Evolutionary conservation across 2,888 invertebrate species (phyloP), one percentile per base, ranked within the genome.

Genomic region (Limnephilus auricula): DNA sequence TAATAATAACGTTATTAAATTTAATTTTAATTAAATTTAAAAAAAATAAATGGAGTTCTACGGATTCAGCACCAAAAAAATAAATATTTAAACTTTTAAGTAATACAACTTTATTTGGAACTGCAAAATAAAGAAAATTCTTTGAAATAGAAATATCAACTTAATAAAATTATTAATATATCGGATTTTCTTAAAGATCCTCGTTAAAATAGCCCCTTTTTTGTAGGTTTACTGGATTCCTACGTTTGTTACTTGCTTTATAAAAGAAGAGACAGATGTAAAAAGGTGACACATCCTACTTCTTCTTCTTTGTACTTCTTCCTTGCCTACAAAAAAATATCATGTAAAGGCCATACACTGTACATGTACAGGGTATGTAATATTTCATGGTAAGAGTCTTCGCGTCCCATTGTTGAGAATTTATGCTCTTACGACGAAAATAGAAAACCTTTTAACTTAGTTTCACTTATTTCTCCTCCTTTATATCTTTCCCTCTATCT

Each of bases 361-460:
- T 65, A 25, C 65, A n/a, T 40, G 40, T 40, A 40, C 40, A 12
- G 37, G 65, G 65, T 65, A n/a, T 65, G 65, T 65, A 65, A 65
- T 65, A 65, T 65, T n/a, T 65, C n/a, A 65, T 65, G 65, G 65
- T n/a, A 65, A 65, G 65, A 65, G 65, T 65, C 65, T 65, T 65
- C 25, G 65, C 9, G 65, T 65, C n/a, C 65, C 65, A 65, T 65
- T 65, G 65, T 65, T 65, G 65, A 65, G 65, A 65, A 65, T 65
- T 65, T 65, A 65, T 65, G 65, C 65, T 65, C 25, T 65, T 65
- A 65, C 65, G n/a, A 65, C 65, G 65, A 65, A 65, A 65, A 65
- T 65, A 65, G 65, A 65, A n/a, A 65, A 65, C 65, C 65, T 65
- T 65, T 65, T 65, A 65, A 65, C 65, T 65, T 65, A 25, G 65